phyloP scores from a whole-genome alignment of 2,888 invertebrate species.

The Pristionchus maxplancki region DNA sequence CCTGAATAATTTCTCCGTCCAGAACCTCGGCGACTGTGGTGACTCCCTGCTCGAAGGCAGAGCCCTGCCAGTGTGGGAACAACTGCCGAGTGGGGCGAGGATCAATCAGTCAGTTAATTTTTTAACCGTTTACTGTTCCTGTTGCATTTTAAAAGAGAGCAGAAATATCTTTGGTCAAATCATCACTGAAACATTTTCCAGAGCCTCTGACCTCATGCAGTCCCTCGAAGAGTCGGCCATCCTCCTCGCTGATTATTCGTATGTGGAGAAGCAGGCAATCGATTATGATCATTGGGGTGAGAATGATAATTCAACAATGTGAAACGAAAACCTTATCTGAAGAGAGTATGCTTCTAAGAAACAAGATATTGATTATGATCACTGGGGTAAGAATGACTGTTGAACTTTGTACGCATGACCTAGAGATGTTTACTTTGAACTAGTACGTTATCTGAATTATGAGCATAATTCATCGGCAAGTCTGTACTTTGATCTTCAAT shows the following conservation, averaged over 20 bases:
- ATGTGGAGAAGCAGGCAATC: not conserved
- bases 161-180: not conserved
- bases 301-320: not conserved
- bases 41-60: conserved; percentile 63
- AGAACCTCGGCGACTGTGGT: conserved; percentile 68
- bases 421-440: too few relatives aligned
- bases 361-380: conserved; percentile 17
- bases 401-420: too few relatives aligned
- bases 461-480: too few relatives aligned
- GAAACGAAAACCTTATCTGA: too few relatives aligned
- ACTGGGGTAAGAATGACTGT: conserved; percentile 15
- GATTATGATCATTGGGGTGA: conserved; percentile 49
- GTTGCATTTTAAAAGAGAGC: too few relatives aligned
- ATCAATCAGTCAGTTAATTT: conserved; percentile 25
- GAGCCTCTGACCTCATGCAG: conserved; percentile 63
- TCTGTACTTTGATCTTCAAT: not conserved
- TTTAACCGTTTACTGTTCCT: not conserved
- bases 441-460: too few relatives aligned
- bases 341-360: too few relatives aligned
- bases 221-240: conserved; percentile 68
- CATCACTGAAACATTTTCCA: not conserved
- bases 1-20: too few relatives aligned
- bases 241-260: conserved; percentile 62
- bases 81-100: conserved; percentile 51
- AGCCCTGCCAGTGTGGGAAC: conserved; percentile 64